These are phyloP conservation scores for Hyposoter dolosus DNA, from an alignment of 2,888 invertebrate species.

Conservation along the genomic window DNA sequence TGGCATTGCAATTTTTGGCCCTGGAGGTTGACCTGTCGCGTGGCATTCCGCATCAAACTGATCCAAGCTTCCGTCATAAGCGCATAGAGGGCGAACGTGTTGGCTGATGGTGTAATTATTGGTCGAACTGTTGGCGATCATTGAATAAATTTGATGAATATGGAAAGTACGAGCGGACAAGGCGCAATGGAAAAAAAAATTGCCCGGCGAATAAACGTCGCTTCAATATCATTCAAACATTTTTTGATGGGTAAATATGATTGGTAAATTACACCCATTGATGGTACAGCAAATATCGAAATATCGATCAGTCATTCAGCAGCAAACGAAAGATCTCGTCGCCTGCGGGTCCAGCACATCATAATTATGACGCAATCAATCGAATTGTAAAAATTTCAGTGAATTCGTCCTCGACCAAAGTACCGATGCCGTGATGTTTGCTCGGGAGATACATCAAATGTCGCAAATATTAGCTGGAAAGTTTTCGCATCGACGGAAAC, in stretches of 20 bases:
- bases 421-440: conserved; percentile 33
- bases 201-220: not conserved
- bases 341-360: not conserved
- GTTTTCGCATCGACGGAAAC: conserved; percentile 53
- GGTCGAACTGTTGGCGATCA: not conserved
- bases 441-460: conserved; percentile 32
- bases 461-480: conserved; percentile 59
- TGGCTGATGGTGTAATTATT: conserved; percentile 4
- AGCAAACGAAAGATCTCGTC: not conserved
- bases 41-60: conserved; percentile 38
- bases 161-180: not conserved
- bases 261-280: not conserved
- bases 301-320: not conserved
- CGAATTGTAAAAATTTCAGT: conserved; percentile 6
- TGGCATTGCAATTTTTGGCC: conserved; percentile 57
- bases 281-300: not conserved
- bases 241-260: not conserved
- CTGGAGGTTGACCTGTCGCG: conserved; percentile 43
- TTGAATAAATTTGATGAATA: not conserved
- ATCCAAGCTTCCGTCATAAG: conserved; percentile 18
- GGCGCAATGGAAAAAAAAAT: not conserved
- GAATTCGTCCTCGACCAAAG: conserved; percentile 6
- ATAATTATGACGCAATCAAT: not conserved
- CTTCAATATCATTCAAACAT: not conserved
- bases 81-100: not conserved